phyloP scores from a whole-genome alignment of 1,140 invertebrate genomes.

The Chlorops oryzae region DNA sequence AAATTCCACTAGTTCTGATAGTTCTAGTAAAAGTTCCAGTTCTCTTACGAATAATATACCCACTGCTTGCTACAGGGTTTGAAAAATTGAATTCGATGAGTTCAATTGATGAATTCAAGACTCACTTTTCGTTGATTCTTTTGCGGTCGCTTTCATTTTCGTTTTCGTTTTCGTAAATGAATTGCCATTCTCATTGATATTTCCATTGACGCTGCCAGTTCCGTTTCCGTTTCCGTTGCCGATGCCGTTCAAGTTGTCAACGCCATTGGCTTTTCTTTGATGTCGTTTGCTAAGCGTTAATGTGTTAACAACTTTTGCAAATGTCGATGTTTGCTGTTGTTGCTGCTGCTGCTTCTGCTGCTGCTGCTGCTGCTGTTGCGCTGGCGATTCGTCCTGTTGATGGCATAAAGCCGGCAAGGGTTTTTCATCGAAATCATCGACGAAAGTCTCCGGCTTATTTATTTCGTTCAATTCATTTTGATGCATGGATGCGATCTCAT shows the following conservation, averaged over 20 bases:
- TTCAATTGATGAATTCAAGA: neutral
- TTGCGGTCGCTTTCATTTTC: constrained; percentile 4
- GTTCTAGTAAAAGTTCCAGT: no score
- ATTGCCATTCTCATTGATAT: neutral
- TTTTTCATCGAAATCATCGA: neutral
- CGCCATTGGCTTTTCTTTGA: neutral
- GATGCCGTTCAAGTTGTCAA: neutral
- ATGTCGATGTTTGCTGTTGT: constrained; percentile 31
- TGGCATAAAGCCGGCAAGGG: neutral
- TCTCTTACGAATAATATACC: no score
- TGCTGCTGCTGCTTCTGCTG: constrained; percentile 12
- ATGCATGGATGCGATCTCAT: neutral
- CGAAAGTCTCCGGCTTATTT: neutral
- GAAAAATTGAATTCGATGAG: neutral
- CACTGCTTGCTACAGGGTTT: no score
- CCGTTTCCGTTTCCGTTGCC: neutral
- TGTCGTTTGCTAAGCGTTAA: constrained; percentile 13
- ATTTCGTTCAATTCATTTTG: neutral
- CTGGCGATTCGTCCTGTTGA: neutral
- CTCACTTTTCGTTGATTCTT: neutral
- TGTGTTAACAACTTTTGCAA: constrained; percentile 43
- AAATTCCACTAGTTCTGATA: no score
- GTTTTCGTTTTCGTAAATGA: neutral
- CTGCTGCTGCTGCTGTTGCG: constrained; percentile 15
- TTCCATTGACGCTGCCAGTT: neutral